These are phyloP conservation scores for Galendromus occidentalis DNA, from an alignment of 1,140 invertebrate species.

Conservation along the genomic window DNA sequence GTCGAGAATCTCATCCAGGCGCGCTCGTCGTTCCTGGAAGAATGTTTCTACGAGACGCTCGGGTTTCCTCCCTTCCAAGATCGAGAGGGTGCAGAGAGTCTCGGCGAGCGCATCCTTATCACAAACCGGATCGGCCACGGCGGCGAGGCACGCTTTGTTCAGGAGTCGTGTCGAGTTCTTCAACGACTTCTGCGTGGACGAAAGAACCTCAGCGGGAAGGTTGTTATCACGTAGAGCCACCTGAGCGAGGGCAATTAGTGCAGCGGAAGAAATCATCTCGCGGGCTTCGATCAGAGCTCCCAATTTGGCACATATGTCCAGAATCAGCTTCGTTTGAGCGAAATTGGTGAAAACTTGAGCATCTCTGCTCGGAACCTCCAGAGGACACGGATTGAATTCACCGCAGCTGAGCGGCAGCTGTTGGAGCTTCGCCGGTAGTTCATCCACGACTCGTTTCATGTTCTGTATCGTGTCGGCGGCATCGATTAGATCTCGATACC, in stretches of 20 bases:
- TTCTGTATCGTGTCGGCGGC: constrained; percentile 24
- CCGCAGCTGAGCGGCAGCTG: neutral
- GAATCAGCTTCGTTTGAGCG: neutral
- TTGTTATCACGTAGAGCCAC: neutral
- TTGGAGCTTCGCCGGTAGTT: neutral
- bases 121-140: neutral
- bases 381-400: neutral
- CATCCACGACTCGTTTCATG: constrained; percentile 11
- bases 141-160: neutral
- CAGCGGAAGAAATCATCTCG: neutral
- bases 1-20: neutral
- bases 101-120: neutral
- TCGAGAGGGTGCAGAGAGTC: neutral
- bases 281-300: neutral
- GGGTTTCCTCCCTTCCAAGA: neutral
- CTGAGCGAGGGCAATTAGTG: neutral
- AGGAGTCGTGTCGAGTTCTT: neutral
- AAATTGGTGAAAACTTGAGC: neutral
- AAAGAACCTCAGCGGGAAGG: neutral
- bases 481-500: constrained; percentile 27
- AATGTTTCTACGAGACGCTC: constrained; percentile 1
- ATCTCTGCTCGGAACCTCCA: neutral
- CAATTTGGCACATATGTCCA: neutral
- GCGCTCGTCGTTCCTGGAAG: neutral
- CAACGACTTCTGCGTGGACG: neutral